These are phyloP conservation scores for Micropterix aruncella DNA, from an alignment of 2,888 invertebrate genomes.

Conservation along the genomic window DNA sequence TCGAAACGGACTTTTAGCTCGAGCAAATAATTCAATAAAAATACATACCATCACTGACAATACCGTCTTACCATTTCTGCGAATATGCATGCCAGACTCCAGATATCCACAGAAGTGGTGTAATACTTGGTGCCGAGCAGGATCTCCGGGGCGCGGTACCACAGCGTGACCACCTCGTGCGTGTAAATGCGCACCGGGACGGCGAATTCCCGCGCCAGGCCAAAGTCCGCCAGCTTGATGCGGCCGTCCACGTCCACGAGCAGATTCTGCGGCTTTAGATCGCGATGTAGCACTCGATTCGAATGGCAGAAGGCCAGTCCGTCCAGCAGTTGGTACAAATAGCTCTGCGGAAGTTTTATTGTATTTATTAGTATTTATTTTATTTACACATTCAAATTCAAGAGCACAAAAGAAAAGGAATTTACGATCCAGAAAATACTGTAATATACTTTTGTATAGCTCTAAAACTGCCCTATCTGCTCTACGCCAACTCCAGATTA, in stretches of 20 bases:
- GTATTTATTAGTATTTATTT: too few species aligned
- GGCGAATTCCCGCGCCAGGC: slow-evolving; percentile 83
- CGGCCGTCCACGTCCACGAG: slow-evolving; percentile 74
- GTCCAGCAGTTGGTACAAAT: slow-evolving; percentile 74
- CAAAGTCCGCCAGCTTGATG: slow-evolving; percentile 95
- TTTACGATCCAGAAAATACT: too few species aligned
- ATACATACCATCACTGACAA: too few species aligned
- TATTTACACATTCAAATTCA: too few species aligned
- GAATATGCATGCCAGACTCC: slow-evolving; percentile 94
- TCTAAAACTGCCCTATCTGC: too few species aligned
- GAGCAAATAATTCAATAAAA: slow-evolving; percentile 1
- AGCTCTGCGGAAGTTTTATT: too few species aligned
- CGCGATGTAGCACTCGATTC: slow-evolving; percentile 79
- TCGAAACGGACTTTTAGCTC: neutral
- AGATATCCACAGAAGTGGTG: slow-evolving; percentile 86
- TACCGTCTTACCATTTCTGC: slow-evolving; percentile 86
- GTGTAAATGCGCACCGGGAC: slow-evolving; percentile 90
- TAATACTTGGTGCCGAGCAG: slow-evolving; percentile 83
- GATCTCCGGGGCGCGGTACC: slow-evolving; percentile 96
- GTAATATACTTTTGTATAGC: too few species aligned
- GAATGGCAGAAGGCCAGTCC: slow-evolving; percentile 87
- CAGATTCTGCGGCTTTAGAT: slow-evolving; percentile 92
- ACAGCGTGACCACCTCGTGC: slow-evolving; percentile 90
- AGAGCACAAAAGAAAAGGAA: too few species aligned
- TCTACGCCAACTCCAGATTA: too few species aligned